Percentiles rank a stretch among this genome's conserved stretches.
Evolutionary conservation across 2,113 vertebrate species (phyloP).

Genomic region (Notiomystis cincta): DNA sequence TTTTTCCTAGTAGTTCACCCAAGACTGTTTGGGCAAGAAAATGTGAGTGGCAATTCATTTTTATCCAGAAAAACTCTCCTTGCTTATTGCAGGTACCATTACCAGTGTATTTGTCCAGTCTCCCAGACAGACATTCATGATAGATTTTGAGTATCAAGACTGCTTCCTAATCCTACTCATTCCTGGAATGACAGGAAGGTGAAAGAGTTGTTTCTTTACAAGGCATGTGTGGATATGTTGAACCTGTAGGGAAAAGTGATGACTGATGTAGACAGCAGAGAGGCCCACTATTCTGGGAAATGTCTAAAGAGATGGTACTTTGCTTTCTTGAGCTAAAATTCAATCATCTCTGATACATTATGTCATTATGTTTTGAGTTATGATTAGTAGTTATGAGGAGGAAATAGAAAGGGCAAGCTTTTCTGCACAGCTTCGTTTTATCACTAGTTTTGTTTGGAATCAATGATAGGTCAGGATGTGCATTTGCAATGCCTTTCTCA

Average conservation of each 20-base stretch:
- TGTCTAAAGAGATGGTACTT: not conserved
- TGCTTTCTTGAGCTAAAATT: not conserved
- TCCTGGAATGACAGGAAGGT: not conserved
- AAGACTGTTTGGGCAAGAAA: not conserved
- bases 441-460: not conserved
- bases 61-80: not conserved
- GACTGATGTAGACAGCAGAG: not conserved
- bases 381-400: not conserved
- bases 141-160: not conserved
- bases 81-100: not conserved
- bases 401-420: not conserved
- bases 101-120: not conserved
- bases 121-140: not conserved
- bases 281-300: not conserved
- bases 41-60: not conserved
- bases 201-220: not conserved
- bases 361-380: not conserved
- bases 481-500: not conserved
- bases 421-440: not conserved
- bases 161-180: not conserved
- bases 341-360: not conserved
- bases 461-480: not conserved
- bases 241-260: not conserved
- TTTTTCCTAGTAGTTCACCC: not conserved
- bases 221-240: not conserved